phyloP scores from a whole-genome alignment of 2,888 invertebrate species.

The Spodoptera picta region DNA sequence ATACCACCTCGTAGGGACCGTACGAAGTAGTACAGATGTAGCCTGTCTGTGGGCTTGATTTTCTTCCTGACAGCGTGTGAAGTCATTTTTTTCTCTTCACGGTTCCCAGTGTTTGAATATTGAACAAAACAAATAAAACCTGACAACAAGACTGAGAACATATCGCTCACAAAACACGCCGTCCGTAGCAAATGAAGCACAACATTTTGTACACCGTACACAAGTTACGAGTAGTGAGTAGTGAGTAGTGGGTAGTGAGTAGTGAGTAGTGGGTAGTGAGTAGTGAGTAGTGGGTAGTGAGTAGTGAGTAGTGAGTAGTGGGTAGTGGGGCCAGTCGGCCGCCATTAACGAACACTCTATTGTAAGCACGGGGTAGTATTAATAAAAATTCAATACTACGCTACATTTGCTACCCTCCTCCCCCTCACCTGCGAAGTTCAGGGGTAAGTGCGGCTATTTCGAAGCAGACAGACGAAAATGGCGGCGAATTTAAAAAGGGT shows the following conservation, averaged over 20 bases:
- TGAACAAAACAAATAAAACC: too few relatives aligned
- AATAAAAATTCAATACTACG: conserved; percentile 46
- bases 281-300: conserved; percentile 6
- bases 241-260: not conserved
- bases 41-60: too few relatives aligned
- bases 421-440: conserved; percentile 49
- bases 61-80: too few relatives aligned
- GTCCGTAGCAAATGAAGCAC: conserved; percentile 2
- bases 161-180: not conserved
- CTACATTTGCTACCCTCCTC: conserved; percentile 15
- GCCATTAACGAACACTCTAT: conserved; percentile 26
- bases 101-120: too few relatives aligned
- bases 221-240: conserved; percentile 2
- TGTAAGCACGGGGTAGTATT: conserved; percentile 25
- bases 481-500: conserved; percentile 45
- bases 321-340: conserved; percentile 1
- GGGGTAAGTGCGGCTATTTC: conserved; percentile 59
- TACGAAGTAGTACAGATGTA: too few relatives aligned
- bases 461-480: conserved; percentile 62
- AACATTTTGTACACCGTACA: not conserved
- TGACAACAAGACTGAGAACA: too few relatives aligned
- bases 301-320: conserved; percentile 6
- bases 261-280: conserved; percentile 6
- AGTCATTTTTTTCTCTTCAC: too few relatives aligned
- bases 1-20: not conserved